Conservation (phyloP, 2,797 vertebrate species). For the Aeoliscus strigatus region DNA sequence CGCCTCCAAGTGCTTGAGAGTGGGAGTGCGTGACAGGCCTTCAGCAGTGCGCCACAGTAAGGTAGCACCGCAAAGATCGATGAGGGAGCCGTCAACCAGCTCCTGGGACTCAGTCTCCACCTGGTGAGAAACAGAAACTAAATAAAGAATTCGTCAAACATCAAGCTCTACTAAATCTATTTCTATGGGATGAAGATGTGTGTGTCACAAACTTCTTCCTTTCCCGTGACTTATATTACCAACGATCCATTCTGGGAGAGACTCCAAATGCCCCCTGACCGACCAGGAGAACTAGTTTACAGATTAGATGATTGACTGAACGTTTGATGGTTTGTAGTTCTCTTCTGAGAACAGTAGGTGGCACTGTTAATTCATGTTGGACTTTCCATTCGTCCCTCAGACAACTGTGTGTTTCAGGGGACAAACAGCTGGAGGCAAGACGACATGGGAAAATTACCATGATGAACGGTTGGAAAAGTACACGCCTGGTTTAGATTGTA, state of each 20-base stretch:
- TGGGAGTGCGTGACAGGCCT: conserved; percentile 73
- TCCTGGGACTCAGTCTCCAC: conserved; percentile 93
- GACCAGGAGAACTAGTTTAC: too few species aligned
- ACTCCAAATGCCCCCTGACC: too few species aligned
- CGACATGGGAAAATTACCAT: too few species aligned
- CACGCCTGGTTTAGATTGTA: background rate
- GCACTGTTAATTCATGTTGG: conserved; percentile 30
- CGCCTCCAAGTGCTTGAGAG: conserved; percentile 87
- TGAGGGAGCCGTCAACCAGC: conserved; percentile 88
- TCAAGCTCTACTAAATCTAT: too few species aligned
- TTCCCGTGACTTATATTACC: too few species aligned
- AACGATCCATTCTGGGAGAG: too few species aligned
- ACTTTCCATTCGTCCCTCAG: background rate
- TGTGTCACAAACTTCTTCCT: too few species aligned
- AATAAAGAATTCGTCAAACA: too few species aligned
- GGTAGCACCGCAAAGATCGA: conserved; percentile 78
- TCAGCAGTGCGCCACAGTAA: conserved; percentile 77
- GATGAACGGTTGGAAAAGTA: too few species aligned
- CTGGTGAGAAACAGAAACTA: conserved; percentile 58
- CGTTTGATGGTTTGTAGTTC: too few species aligned
- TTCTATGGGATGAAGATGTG: too few species aligned
- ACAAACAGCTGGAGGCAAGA: conserved; percentile 31
- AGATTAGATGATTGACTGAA: too few species aligned
- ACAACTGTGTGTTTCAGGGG: conserved; percentile 8
- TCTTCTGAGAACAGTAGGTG: conserved; percentile 39